Percentiles rank a stretch among this genome's conserved stretches.
phyloP scores from a whole-genome alignment of 2,888 invertebrate genomes.

The Cylindroiulus punctatus region DNA sequence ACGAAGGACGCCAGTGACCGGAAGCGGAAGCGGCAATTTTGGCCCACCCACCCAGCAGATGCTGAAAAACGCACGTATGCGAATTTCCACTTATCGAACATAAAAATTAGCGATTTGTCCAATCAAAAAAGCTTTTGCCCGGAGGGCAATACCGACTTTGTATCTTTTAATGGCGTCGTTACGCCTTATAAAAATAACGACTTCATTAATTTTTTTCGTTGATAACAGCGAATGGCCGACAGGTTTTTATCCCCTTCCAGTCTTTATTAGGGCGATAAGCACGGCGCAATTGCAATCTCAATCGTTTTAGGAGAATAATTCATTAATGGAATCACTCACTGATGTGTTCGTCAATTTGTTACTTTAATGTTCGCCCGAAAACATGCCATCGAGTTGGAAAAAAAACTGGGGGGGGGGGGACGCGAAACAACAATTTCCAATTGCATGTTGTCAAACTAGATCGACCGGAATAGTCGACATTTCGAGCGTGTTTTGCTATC shows the following conservation, averaged over 20 bases:
- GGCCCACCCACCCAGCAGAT: no score
- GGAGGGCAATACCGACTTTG: not conserved
- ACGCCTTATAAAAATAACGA: constrained; percentile 19
- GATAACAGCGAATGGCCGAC: not conserved
- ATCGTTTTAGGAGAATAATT: constrained; percentile 4
- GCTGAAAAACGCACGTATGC: no score
- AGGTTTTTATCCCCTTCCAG: constrained; percentile 12
- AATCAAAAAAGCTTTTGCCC: not conserved
- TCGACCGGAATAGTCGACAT: constrained; percentile 18
- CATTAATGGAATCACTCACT: constrained; percentile 28
- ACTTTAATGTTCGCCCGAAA: not conserved
- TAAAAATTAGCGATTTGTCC: no score
- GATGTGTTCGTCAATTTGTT: constrained; percentile 17
- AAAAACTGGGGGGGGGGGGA: not conserved
- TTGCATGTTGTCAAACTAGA: constrained; percentile 10
- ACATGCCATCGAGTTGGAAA: not conserved
- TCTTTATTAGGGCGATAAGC: constrained; percentile 15
- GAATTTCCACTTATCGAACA: no score
- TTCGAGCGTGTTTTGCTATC: not conserved
- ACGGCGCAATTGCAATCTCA: not conserved
- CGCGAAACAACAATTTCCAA: not conserved
- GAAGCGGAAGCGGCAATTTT: no score
- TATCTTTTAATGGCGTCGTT: constrained; percentile 9
- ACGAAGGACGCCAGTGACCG: no score
- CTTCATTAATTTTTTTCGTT: not conserved